These are phyloP conservation scores for Resseliella maxima DNA, from an alignment of 2,888 invertebrate genomes.

Conservation along the genomic window DNA sequence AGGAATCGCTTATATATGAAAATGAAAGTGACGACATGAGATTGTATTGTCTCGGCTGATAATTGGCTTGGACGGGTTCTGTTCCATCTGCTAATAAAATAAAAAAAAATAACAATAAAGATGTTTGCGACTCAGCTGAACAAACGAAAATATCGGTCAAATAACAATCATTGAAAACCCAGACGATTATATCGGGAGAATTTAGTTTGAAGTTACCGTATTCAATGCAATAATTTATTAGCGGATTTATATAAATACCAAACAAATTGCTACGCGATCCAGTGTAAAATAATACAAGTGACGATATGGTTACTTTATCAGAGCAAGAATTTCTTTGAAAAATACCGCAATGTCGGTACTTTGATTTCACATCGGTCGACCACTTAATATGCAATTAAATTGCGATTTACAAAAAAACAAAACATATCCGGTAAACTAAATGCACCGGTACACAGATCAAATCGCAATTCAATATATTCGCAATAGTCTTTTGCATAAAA, in stretches of 20 bases:
- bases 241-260: constrained; percentile 1
- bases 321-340: constrained; percentile 10
- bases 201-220: constrained; percentile 19
- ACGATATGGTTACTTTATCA: constrained; percentile 11
- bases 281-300: neutral
- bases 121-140: constrained; percentile 9
- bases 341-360: neutral
- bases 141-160: neutral
- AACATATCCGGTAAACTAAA: constrained; percentile 7
- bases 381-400: constrained; percentile 40
- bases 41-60: constrained; percentile 34
- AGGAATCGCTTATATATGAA: constrained; percentile 1
- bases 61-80: neutral
- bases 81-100: constrained; percentile 24
- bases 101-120: neutral
- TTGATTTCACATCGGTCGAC: constrained; percentile 28
- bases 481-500: neutral
- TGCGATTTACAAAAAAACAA: constrained; percentile 1
- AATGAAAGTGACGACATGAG: constrained; percentile 48
- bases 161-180: neutral
- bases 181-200: neutral
- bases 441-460: neutral
- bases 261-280: neutral
- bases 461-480: neutral
- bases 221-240: constrained; percentile 4